phyloP scores from a whole-genome alignment of 2,797 vertebrate genomes.

The Macropodus opercularis region DNA sequence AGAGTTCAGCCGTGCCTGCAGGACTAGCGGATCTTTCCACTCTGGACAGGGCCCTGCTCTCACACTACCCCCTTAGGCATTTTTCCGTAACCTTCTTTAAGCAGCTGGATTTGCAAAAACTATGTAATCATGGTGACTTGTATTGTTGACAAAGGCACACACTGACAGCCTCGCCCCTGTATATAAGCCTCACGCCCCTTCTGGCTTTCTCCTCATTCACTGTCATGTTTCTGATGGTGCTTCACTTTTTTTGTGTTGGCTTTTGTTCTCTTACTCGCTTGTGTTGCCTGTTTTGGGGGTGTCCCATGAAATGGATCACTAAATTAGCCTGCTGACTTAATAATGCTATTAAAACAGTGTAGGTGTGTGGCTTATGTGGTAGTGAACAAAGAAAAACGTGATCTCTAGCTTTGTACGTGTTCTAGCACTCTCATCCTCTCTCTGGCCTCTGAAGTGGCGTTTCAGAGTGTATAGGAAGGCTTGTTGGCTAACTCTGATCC shows the following conservation, averaged over 20 bases:
- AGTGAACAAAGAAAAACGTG: constrained; percentile 64
- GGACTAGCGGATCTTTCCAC: constrained; percentile 20
- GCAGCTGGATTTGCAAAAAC: constrained; percentile 72
- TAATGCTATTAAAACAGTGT: constrained; percentile 56
- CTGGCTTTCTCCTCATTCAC: constrained; percentile 34
- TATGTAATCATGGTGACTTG: constrained; percentile 60
- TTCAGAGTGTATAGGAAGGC: constrained; percentile 42
- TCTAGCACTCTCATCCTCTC: constrained; percentile 56
- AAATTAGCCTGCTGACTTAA: constrained; percentile 62
- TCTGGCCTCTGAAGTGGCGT: constrained; percentile 32
- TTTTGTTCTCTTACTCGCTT: constrained; percentile 63
- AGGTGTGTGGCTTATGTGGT: constrained; percentile 67
- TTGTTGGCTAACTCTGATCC: constrained; percentile 60
- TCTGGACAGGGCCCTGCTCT: constrained; percentile 33
- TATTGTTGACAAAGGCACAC: constrained; percentile 68
- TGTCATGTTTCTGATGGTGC: constrained; percentile 59
- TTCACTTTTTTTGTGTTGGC: constrained; percentile 57
- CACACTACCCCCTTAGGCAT: constrained; percentile 46
- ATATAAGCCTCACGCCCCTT: constrained; percentile 49
- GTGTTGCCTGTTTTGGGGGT: constrained; percentile 54
- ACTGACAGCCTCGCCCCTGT: constrained; percentile 60
- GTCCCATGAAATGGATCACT: constrained; percentile 56
- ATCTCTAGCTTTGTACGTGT: constrained; percentile 65
- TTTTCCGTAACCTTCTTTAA: constrained; percentile 48
- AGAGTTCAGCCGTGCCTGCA: constrained; percentile 47